Evolutionary conservation across 2,888 invertebrate genomes (phyloP), one percentile per base, ranked within the genome.

Genomic region (Mimas tiliae): DNA sequence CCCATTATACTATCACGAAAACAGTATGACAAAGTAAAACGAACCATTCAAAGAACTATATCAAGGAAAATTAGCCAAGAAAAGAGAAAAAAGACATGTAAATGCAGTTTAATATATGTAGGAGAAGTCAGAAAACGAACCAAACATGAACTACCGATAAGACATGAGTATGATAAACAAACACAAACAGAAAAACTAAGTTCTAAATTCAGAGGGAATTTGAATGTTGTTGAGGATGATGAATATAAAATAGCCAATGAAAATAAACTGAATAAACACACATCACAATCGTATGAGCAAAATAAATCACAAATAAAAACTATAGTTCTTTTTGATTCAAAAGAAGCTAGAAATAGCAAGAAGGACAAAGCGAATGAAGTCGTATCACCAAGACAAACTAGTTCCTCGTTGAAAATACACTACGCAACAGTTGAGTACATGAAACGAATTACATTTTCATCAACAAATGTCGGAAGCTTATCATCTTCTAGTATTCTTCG

Each of bases 1-100:
- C 83, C 87, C 3, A 88, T 91, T 47, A 69, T 83, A 34, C 72
- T 91, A 16, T 80, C 90, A 0, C 77, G 81, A 33, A 84, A 83
- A 71, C 92, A 92, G 75, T 91, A 90, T 55, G 74, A 81, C 1
- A 90, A 85, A 81, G 81, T 92, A 4, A 91, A 85, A 70, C 85
- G 72, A 74, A 83, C 81, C 1, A 85, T 90, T 63, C 82, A 84
- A 68, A 81, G 72, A 67, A 80, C 75, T 0, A 71, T 76, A 62
- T 65, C 62, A 42, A 76, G 65, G 52, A 82, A 68, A 67, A 69
- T 68, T 34, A 68, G 64, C 63, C 73, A 67, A 67, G 70, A 68
- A 65, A 72, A 70, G 70, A 67, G 67, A 1, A 77, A 71, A 19
- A 78, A 74, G 66, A 63, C 68, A 58, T 70, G 68, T 63, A 74